Base-by-base conservation (phyloP, 2,888 invertebrate species). In the Odontocolon sp. region DNA sequence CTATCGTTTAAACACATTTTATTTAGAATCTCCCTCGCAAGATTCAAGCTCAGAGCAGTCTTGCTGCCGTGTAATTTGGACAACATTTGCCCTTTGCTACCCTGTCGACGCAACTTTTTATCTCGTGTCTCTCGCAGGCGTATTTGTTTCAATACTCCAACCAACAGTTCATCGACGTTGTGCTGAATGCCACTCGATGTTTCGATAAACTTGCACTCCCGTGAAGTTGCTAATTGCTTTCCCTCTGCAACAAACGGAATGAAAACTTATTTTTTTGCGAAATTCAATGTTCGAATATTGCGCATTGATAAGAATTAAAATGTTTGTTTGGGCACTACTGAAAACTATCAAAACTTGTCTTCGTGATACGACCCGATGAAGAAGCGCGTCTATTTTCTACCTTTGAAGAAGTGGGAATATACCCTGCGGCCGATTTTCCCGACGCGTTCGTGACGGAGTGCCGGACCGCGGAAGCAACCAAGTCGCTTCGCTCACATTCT, bases 171-270 rank as follows among this genome's bases (percentile, higher is more conserved):
- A 90, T 99, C 98, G 16, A 99, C 97, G 88, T 98, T 98, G 92
- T 98, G 98, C 90, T 98, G 97, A 85, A 99, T 96, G 0, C 98
- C 98, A 69, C 97, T 96, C 0, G 98, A 98, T 0, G 98, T 97
- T 91, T 99, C 98, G 81, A 98, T 98, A 91, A 97, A 98, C 91
- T 98, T 98, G 91, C 96, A 96, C 90, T 97, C 97, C 88, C 96
- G 94, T 9, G 96, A 95, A 38, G 95, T 95, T 0, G 98, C 98
- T 82, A 98, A 91, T n/a, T 95, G 93, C 91, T 97, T 97, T 5
- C 98, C 98, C 91, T 98, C 98, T 98, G 92, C 31, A 89, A 84
- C 42, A 80, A 31, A 38, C 52, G 0, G 14, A 56, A 56, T 14
- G n/a, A n/a, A n/a, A n/a, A n/a, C n/a, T n/a, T n/a, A n/a, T n/a